phyloP scores from a whole-genome alignment of 2,888 invertebrate species.

The Panorpa germanica region DNA sequence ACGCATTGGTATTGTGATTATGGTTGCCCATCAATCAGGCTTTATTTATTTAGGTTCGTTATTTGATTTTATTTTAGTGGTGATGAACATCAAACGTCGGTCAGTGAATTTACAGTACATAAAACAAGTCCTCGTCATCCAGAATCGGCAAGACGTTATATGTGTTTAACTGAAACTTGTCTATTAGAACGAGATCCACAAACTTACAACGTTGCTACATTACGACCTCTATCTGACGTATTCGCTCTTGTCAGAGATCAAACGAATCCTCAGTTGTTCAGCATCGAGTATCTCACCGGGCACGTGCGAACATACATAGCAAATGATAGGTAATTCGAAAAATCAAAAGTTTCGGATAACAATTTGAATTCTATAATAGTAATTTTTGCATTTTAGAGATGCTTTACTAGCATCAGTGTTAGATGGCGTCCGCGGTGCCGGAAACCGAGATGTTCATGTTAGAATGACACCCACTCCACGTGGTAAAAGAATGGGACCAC shows the following conservation, averaged over 20 bases:
- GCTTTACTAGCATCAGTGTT: conserved; percentile 85
- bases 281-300: conserved; percentile 86
- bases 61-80: conserved; percentile 37
- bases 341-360: conserved; percentile 3
- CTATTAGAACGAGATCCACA: conserved; percentile 92
- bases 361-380: not conserved
- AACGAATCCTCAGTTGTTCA: conserved; percentile 83
- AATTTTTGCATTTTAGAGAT: conserved; percentile 52
- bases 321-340: conserved; percentile 54
- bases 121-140: conserved; percentile 71
- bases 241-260: conserved; percentile 82
- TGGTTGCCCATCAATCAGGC: too few relatives aligned
- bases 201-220: conserved; percentile 84
- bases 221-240: conserved; percentile 64
- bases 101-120: conserved; percentile 91
- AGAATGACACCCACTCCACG: conserved; percentile 69
- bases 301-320: conserved; percentile 75
- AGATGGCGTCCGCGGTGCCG: conserved; percentile 92
- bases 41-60: conserved; percentile 8
- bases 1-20: not conserved
- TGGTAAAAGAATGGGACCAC: conserved; percentile 75
- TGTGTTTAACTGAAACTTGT: conserved; percentile 91
- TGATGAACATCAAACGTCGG: conserved; percentile 90
- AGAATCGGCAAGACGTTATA: conserved; percentile 69
- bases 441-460: conserved; percentile 92